Conservation (phyloP, 2,113 vertebrate species). For the Lasiurus cinereus region DNA sequence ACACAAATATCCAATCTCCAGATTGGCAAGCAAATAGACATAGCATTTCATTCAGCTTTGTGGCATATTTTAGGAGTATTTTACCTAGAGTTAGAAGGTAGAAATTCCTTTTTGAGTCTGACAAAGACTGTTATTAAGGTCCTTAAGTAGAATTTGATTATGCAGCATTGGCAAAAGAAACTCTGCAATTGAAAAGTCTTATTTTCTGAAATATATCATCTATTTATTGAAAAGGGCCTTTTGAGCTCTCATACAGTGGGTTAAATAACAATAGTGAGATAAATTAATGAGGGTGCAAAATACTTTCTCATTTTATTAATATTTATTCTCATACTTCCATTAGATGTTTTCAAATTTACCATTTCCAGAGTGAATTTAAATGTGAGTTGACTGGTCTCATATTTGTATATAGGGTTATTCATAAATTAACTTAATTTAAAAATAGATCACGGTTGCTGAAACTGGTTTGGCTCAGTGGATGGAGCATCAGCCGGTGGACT, state of each 20-base stretch:
- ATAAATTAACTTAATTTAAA: conserved; percentile 44
- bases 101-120: conserved; percentile 44
- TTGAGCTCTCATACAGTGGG: neutral
- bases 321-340: neutral
- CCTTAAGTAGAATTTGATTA: conserved; percentile 30
- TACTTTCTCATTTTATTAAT: conserved; percentile 36
- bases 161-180: neutral
- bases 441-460: neutral
- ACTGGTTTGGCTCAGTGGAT: no score
- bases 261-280: conserved; percentile 51
- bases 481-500: no score
- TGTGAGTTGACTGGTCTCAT: neutral
- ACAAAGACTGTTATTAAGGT: conserved; percentile 40
- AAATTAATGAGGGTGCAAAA: conserved; percentile 15
- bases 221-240: conserved; percentile 56
- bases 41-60: neutral
- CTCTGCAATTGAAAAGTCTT: neutral
- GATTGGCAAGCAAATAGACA: neutral
- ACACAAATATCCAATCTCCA: conserved; percentile 34
- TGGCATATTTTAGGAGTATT: conserved; percentile 37
- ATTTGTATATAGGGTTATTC: neutral
- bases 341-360: neutral
- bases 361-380: conserved; percentile 7
- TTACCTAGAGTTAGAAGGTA: neutral
- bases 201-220: conserved; percentile 42